Evolutionary conservation across 2,797 vertebrate species (phyloP), one percentile per base, ranked within the genome.

Genomic region (Onychomys torridus): DNA sequence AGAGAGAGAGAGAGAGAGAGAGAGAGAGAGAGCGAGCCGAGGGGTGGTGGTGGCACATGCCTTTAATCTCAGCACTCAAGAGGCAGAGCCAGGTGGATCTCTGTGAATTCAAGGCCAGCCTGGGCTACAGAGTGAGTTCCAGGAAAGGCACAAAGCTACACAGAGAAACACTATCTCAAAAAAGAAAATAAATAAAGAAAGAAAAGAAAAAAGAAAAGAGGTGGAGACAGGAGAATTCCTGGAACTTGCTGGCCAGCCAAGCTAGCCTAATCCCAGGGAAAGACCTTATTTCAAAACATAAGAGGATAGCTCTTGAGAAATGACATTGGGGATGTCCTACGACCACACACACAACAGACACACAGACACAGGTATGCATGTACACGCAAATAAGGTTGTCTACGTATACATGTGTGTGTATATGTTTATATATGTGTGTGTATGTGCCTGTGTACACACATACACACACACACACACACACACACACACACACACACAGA

Each of bases 401-500:
- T 13, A 12, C 25, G 52, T 57, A 73, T 40, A 73, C 23, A 23
- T 40, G 21, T 37, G 10, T 37, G 6, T 40, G 10, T 37, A 5
- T 40, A 4, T 29, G 8, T n/a, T n/a, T 40, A 0, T 13, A 10
- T 29, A 14, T 14, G 4, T 34, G 7, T 57, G 5, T 25, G 23
- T 27, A 1, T 37, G 16, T 81, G 34, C 14, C 2, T n/a, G 1
- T 37, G 12, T 8, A 25, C 4, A 5, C 10, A 75, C 4, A 25
- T 21, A 43, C 19, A 73, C n/a, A 43, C 69, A 21, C 49, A 37
- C 10, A 55, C n/a, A 32, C 65, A 83, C 21, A 37, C 9, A 59
- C 6, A 55, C 17, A 11, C 40, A 46, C 5, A 63, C 8, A 23
- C 55, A 17, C 27, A 63, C 12, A 52, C 49, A 52, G 14, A 73